These are phyloP conservation scores for Rhea americana DNA, from an alignment of 2,113 vertebrate species.

Conservation along the genomic window DNA sequence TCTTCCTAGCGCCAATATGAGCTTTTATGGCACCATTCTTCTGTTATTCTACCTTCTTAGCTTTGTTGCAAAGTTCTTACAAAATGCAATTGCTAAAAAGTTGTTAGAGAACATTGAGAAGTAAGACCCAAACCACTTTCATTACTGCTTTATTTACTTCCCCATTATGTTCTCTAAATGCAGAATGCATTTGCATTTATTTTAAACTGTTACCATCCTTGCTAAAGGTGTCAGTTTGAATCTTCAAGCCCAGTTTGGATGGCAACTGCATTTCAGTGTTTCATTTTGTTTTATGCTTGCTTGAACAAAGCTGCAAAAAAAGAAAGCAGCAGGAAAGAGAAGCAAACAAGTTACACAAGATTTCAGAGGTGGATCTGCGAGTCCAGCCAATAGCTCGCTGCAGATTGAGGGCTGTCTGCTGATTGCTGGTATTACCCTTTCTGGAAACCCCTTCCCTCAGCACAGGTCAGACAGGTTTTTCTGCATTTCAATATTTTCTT, in stretches of 20 bases:
- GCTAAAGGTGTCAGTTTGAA: not conserved
- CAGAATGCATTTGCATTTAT: not conserved
- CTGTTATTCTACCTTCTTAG: not conserved
- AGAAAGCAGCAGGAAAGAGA: not conserved
- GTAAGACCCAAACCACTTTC: not conserved
- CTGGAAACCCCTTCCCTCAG: not conserved
- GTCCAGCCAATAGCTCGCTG: not conserved
- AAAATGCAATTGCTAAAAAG: not conserved
- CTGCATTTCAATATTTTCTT: not conserved
- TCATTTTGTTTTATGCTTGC: not conserved
- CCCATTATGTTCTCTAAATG: not conserved
- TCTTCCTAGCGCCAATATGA: accelerated
- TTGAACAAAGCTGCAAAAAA: not conserved
- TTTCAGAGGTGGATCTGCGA: not conserved
- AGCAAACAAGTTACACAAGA: not conserved
- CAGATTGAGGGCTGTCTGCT: not conserved
- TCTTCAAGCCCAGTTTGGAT: not conserved
- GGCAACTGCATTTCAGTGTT: not conserved
- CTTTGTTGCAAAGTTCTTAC: not conserved
- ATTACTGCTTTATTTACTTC: not conserved
- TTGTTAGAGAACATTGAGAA: not conserved
- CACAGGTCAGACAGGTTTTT: not conserved
- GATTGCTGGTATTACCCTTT: not conserved
- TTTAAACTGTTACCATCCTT: not conserved
- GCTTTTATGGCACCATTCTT: not conserved